phyloP scores from a whole-genome alignment of 2,113 vertebrate genomes.

The Aplodontia rufa region DNA sequence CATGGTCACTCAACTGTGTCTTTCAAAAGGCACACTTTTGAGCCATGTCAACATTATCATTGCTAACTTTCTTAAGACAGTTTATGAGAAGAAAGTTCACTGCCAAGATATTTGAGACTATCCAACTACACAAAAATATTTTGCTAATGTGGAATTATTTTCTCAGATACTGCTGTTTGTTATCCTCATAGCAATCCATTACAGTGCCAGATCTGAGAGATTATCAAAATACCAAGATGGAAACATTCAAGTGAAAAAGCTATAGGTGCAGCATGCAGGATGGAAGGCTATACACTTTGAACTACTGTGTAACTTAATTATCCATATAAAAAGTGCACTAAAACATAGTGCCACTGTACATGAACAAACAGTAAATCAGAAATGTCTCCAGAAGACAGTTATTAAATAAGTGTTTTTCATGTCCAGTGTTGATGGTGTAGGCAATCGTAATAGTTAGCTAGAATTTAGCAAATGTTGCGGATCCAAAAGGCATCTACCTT shows the following conservation, averaged over 20 bases:
- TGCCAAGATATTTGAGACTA: no score
- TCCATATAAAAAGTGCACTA: not conserved
- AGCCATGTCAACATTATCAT: no score
- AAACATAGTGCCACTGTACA: not conserved
- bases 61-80: no score
- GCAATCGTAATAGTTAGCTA: not conserved
- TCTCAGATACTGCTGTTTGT: not conserved
- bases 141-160: not conserved
- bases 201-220: not conserved
- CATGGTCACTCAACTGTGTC: no score
- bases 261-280: not conserved
- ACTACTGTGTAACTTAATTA: not conserved
- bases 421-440: not conserved
- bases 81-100: no score
- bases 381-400: not conserved
- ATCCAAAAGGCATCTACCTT: not conserved
- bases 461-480: not conserved
- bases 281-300: not conserved
- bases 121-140: slow-evolving; percentile 18
- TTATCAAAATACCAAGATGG: not conserved
- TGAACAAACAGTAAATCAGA: not conserved
- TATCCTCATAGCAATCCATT: not conserved
- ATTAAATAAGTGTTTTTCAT: slow-evolving; percentile 5
- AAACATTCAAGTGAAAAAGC: not conserved
- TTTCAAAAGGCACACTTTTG: no score